Evolutionary conservation across 30 jellyfish, hydroid and myxozoan species (phyloP).

Genomic region (Chrysaora quinquecirrha): DNA sequence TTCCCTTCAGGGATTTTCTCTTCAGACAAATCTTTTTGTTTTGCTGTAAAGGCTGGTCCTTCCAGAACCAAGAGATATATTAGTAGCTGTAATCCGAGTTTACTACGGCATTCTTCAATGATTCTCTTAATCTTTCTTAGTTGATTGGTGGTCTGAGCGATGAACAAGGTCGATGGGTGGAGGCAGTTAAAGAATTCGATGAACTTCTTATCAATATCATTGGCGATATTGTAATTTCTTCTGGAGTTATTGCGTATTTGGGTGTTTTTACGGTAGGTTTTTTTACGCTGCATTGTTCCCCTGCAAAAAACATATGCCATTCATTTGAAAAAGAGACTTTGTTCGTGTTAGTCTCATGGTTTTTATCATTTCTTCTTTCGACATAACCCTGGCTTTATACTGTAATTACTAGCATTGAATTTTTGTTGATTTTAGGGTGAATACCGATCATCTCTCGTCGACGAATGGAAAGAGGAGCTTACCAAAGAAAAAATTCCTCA

Average conservation of each 20-base stretch:
- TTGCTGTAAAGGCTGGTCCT: too few species aligned
- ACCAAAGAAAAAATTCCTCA: constrained; percentile 58
- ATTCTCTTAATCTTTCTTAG: constrained; percentile 20
- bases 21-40: too few species aligned
- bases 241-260: constrained; percentile 94
- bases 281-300: too few species aligned
- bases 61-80: too few species aligned
- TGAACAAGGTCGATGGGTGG: constrained; percentile 95
- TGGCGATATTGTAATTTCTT: constrained; percentile 90
- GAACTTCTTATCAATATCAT: constrained; percentile 64
- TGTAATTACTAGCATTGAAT: not conserved
- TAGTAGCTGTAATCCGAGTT: too few species aligned
- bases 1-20: too few species aligned
- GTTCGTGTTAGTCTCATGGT: too few species aligned
- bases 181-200: constrained; percentile 71
- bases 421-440: constrained; percentile 77
- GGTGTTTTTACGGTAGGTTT: constrained; percentile 95
- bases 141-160: constrained; percentile 92
- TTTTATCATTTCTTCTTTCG: too few species aligned
- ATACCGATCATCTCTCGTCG: constrained; percentile 63
- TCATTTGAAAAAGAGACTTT: too few species aligned
- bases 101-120: not conserved
- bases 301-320: too few species aligned
- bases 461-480: constrained; percentile 87
- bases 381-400: too few species aligned